These are phyloP conservation scores for Lutjanus campechanus DNA, from an alignment of 2,797 vertebrate species.

Conservation along the genomic window DNA sequence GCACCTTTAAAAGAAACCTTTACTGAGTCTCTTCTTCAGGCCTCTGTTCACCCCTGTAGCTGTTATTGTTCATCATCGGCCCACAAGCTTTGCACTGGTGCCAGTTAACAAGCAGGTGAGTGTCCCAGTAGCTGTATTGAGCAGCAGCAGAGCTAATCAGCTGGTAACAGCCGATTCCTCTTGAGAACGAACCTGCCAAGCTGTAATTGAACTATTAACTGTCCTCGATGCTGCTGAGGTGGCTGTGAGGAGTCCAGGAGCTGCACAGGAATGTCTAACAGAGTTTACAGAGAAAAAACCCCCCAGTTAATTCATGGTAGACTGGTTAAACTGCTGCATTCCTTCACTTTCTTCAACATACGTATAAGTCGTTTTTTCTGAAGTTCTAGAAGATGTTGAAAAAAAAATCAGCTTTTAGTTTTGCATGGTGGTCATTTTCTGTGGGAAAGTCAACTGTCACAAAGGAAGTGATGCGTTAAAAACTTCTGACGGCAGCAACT, in stretches of 20 bases:
- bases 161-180: constrained; percentile 36
- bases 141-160: constrained; percentile 49
- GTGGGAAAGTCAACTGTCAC: too few relatives aligned
- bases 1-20: neutral
- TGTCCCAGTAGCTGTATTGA: constrained; percentile 26
- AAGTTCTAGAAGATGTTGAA: neutral
- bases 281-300: neutral
- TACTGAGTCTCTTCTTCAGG: neutral
- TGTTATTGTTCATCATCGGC: neutral
- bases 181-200: constrained; percentile 22
- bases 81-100: neutral
- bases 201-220: constrained; percentile 53
- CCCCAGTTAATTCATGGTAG: neutral
- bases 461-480: too few relatives aligned
- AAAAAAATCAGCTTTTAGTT: too few relatives aligned
- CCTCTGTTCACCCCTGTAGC: constrained; percentile 4
- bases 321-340: neutral
- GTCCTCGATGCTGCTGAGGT: constrained; percentile 6
- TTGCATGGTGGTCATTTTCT: too few relatives aligned
- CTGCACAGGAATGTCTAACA: constrained; percentile 5
- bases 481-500: too few relatives aligned
- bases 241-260: neutral
- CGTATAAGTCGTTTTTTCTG: neutral
- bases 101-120: constrained; percentile 26
- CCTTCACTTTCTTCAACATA: neutral